Evolutionary conservation across 2,113 vertebrate genomes (phyloP), one percentile per base, ranked within the genome.

Genomic region (Saimiri boliviensis): DNA sequence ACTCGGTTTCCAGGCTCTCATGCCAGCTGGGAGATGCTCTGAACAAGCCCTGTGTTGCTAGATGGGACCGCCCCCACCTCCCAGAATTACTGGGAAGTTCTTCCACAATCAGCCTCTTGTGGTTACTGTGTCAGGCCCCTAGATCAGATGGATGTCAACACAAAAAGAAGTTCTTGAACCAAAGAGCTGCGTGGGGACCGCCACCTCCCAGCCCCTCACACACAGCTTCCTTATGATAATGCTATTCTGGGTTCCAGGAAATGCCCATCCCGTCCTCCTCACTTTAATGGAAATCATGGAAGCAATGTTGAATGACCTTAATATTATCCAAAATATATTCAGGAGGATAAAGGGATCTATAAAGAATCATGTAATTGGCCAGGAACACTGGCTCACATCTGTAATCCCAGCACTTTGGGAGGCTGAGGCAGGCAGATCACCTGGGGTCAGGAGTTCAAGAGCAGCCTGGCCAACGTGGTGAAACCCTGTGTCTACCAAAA

Each of bases 271-370:
- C 10, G 42, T 16, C 14, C 23, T 58, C 2, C 35, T 11, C 16
- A 3, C 11, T 6, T 27, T 11, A 10, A 16, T 8, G 17, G 37
- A 5, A 10, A 13, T 9, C 3, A n/a, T 2, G 19, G n/a, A 17
- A 10, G 20, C 35, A 0, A 25, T 0, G 12, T 3, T 1, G 12
- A 32, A 4, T 2, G 60, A 14, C 12, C 6, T n/a, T 5, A 7
- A 5, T 2, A 13, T 6, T 8, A 30, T 19, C 32, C 45, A 17
- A 16, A 35, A 54, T 5, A 2, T 1, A 4, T 1, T 27, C 0
- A 3, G 76, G 80, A 60, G n/a, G 13, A 23, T 1, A 3, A 21
- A 60, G 8, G 49, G 23, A 0, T 8, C 40, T 32, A 3, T 3
- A 17, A 4, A 49, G 47, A 60, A 11, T 47, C 30, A 8, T 16